A percentile compares a stretch with the other conserved stretches of the same genome.
These are phyloP conservation scores for Campylomormyrus numenius DNA, from an alignment of 2,113 vertebrate genomes.

Conservation along the genomic window DNA sequence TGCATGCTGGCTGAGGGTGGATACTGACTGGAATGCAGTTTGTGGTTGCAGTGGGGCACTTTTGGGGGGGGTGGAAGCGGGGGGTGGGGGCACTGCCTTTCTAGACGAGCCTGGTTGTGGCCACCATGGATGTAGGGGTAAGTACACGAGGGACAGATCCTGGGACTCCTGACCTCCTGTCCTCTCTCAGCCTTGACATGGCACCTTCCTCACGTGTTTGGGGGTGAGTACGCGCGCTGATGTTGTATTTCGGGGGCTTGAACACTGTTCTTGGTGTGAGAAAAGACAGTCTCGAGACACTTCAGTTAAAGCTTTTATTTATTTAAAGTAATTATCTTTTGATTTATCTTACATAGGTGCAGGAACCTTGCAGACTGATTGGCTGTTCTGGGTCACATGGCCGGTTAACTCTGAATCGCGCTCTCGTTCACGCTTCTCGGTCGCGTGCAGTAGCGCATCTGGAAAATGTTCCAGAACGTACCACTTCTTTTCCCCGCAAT, in stretches of 20 bases:
- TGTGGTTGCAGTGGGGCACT: not conserved
- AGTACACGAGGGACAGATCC: not conserved
- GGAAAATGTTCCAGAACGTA: constrained; percentile 1
- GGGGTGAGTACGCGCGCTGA: not conserved
- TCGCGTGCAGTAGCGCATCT: not conserved
- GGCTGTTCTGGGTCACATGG: not conserved
- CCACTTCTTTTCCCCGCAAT: not conserved
- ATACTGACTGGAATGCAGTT: not conserved
- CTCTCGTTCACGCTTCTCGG: not conserved
- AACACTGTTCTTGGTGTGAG: not conserved
- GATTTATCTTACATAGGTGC: not conserved
- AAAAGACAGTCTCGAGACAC: not conserved
- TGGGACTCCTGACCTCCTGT: not conserved
- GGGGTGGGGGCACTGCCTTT: not conserved
- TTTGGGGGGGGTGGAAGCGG: not conserved
- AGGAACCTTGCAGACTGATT: not conserved
- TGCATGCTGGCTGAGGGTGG: not conserved
- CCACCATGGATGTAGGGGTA: not conserved
- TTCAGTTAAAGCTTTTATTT: not conserved
- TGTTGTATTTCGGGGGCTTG: not conserved
- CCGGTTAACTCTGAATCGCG: not conserved
- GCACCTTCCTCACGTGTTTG: not conserved
- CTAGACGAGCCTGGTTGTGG: not conserved
- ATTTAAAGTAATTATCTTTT: not conserved
- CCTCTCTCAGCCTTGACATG: not conserved